A percentile compares a stretch with the other conserved stretches of the same genome.
Evolutionary conservation across 2,113 vertebrate genomes (phyloP).

Genomic region (Lophotis ruficrista): DNA sequence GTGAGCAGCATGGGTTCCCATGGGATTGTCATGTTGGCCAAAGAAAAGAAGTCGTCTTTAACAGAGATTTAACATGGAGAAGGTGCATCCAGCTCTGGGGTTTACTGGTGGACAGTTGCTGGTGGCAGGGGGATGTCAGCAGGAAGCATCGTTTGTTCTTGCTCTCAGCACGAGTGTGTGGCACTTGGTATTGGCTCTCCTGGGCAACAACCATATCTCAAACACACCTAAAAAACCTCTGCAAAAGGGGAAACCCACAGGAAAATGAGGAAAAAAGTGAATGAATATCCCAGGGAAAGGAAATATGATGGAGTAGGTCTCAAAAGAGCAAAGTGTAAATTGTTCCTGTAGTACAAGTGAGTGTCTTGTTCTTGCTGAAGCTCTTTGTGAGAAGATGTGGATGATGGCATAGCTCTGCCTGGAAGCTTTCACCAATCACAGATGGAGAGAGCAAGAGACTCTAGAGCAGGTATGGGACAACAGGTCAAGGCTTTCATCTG

Average conservation of each 20-base stretch:
- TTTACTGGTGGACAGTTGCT: not conserved
- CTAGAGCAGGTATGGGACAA: not conserved
- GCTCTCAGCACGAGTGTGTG: fast-evolving
- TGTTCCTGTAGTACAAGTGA: fast-evolving
- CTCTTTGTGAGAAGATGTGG: not conserved
- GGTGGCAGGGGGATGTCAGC: not conserved
- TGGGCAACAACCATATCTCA: not conserved
- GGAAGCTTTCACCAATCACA: not conserved
- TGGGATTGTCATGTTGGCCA: not conserved
- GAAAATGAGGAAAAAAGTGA: not conserved
- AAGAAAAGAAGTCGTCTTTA: not conserved
- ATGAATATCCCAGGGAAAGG: not conserved
- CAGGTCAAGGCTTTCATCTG: not conserved
- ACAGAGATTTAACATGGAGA: not conserved
- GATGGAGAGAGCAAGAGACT: fast-evolving
- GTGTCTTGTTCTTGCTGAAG: not conserved
- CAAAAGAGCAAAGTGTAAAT: not conserved
- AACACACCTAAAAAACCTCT: not conserved
- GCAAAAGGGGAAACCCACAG: not conserved
- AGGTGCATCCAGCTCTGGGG: not conserved
- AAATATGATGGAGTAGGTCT: not conserved
- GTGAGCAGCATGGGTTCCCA: not conserved
- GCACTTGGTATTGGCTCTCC: not conserved
- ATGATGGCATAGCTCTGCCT: not conserved
- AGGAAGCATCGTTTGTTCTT: not conserved